Evolutionary conservation across 2,797 vertebrate species (phyloP).

Genomic region (Apogon talboti): DNA sequence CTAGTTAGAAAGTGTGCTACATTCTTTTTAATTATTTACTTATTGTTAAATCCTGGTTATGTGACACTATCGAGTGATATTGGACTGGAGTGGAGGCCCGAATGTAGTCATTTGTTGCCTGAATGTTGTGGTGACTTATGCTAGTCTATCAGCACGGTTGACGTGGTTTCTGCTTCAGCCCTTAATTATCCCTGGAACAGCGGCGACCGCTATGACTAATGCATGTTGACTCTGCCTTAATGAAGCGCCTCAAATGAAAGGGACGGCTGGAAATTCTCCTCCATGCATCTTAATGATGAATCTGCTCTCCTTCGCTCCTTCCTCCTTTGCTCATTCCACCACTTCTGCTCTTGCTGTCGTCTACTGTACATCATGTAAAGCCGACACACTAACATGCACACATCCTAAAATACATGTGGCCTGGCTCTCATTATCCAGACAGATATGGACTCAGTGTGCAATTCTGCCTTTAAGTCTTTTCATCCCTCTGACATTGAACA

Average conservation of each 20-base stretch:
- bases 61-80: not conserved
- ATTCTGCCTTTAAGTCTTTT: slow-evolving; percentile 24
- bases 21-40: not conserved
- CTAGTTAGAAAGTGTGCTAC: no score
- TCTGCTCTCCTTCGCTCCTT: slow-evolving; percentile 23
- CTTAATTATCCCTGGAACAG: slow-evolving; percentile 69
- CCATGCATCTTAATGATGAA: slow-evolving; percentile 77
- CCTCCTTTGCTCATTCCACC: slow-evolving; percentile 12
- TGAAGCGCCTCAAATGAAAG: slow-evolving; percentile 74
- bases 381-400: slow-evolving; percentile 11
- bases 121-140: slow-evolving; percentile 32
- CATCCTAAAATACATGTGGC: not conserved
- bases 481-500: slow-evolving; percentile 16
- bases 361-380: slow-evolving; percentile 13
- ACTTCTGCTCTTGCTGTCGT: slow-evolving; percentile 15
- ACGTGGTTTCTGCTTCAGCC: slow-evolving; percentile 44
- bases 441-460: slow-evolving; percentile 10
- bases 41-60: not conserved
- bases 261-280: slow-evolving; percentile 51
- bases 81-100: not conserved
- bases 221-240: slow-evolving; percentile 78
- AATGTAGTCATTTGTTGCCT: slow-evolving; percentile 8
- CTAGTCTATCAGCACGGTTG: slow-evolving; percentile 44
- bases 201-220: slow-evolving; percentile 70
- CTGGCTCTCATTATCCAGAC: slow-evolving; percentile 42